Conservation (phyloP, 2,888 invertebrate species). For the Andrena minutula region DNA sequence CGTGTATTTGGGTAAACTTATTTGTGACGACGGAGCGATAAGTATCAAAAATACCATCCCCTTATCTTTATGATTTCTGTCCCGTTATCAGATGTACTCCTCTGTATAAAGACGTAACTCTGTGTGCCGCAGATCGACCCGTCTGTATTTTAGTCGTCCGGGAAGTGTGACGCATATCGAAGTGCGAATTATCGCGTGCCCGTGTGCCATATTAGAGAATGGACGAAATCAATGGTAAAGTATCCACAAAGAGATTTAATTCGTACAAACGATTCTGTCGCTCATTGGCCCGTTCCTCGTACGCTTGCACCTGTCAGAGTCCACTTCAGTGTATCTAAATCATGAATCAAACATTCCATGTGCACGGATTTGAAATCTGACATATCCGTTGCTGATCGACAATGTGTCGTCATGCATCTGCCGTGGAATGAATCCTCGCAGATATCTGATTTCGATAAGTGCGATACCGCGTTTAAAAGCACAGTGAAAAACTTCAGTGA, state of each 20-base stretch:
- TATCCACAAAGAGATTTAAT: neutral
- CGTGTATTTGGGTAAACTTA: conserved; percentile 38
- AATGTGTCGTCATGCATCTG: neutral
- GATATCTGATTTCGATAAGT: conserved; percentile 3
- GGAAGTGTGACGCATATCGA: conserved; percentile 31
- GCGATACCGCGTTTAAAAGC: neutral
- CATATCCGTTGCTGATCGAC: neutral
- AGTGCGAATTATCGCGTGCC: conserved; percentile 11
- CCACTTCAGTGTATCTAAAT: neutral
- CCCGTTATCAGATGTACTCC: conserved; percentile 48
- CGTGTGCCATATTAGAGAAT: conserved; percentile 11
- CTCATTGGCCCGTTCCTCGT: neutral
- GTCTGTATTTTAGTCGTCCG: conserved; percentile 31
- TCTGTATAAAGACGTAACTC: conserved; percentile 46
- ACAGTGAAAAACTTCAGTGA: neutral
- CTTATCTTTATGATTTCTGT: conserved; percentile 69
- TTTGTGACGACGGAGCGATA: conserved; percentile 49
- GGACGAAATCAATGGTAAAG: conserved; percentile 49
- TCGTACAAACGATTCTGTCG: neutral
- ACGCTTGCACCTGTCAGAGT: neutral
- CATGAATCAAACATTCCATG: neutral
- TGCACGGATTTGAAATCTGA: neutral
- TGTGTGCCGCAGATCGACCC: conserved; percentile 16
- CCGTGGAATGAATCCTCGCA: neutral
- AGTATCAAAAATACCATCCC: conserved; percentile 59